Conservation (phyloP, 1,140 invertebrate species). For the silkworm (Bombyx mori) region DNA sequence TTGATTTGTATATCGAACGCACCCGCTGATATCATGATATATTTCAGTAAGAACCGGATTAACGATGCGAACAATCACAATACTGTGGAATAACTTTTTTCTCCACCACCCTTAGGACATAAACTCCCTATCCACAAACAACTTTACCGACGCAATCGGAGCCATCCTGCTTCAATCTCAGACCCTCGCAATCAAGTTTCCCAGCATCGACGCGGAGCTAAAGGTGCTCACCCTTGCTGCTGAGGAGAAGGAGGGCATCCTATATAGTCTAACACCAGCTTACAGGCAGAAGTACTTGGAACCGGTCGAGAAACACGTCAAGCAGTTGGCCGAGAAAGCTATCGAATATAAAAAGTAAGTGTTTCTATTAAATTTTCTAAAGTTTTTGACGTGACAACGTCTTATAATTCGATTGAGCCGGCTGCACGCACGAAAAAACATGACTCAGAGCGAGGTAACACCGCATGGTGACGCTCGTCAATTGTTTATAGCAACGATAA, state of each 20-base stretch:
- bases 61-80: too few species aligned
- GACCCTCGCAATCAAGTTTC: constrained; percentile 34
- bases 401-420: too few species aligned
- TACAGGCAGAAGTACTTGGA: constrained; percentile 78
- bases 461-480: too few species aligned
- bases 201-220: constrained; percentile 29
- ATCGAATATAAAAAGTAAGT: constrained; percentile 69
- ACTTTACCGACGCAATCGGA: constrained; percentile 37
- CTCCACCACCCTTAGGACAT: constrained; percentile 31
- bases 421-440: background rate
- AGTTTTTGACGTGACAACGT: background rate
- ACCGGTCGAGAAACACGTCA: constrained; percentile 78
- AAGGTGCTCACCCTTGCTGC: constrained; percentile 52
- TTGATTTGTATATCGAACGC: too few species aligned
- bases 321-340: constrained; percentile 74
- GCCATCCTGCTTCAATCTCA: constrained; percentile 27
- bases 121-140: constrained; percentile 36
- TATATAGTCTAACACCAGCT: constrained; percentile 77
- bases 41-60: too few species aligned
- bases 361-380: background rate
- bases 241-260: constrained; percentile 73
- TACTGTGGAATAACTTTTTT: too few species aligned
- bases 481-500: too few species aligned
- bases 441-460: too few species aligned
- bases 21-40: too few species aligned